These are phyloP conservation scores for Micrastur ruficollis DNA, from an alignment of 2,797 vertebrate species.

Conservation along the genomic window DNA sequence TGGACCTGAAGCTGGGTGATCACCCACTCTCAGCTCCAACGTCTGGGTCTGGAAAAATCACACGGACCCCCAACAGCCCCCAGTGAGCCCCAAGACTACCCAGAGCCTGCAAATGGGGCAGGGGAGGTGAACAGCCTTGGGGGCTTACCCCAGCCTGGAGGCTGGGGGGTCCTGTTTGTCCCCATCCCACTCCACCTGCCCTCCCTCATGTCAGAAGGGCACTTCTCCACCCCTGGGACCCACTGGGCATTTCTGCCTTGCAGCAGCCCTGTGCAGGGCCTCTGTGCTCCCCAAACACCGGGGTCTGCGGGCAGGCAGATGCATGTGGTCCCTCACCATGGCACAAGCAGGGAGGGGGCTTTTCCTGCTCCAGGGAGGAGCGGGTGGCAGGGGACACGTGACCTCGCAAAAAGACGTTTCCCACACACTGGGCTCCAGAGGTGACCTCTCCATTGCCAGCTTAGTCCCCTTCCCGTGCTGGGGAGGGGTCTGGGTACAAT, in stretches of 20 bases:
- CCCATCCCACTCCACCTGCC: not conserved
- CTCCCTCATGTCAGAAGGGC: not conserved
- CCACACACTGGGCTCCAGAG: not conserved
- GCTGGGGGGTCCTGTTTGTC: not conserved
- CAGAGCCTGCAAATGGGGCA: not conserved
- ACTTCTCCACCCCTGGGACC: not conserved
- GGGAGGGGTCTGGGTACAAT: not conserved
- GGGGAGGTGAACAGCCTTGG: not conserved
- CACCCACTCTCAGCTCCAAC: not conserved
- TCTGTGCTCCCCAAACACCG: accelerated
- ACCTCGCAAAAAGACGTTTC: not conserved
- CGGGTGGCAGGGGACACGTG: not conserved
- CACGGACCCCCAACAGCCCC: accelerated
- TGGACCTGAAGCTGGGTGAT: not conserved
- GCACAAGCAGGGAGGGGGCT: not conserved
- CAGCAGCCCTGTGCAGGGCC: not conserved
- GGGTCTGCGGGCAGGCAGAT: not conserved
- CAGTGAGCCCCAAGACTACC: not conserved
- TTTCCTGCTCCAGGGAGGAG: not conserved
- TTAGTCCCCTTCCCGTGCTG: not conserved
- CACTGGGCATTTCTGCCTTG: not conserved
- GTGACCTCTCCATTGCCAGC: not conserved
- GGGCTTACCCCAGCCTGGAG: not conserved
- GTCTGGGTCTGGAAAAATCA: not conserved
- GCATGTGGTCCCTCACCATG: not conserved